phyloP scores from a whole-genome alignment of 2,888 invertebrate species.

The Drosophila peninsularis region DNA sequence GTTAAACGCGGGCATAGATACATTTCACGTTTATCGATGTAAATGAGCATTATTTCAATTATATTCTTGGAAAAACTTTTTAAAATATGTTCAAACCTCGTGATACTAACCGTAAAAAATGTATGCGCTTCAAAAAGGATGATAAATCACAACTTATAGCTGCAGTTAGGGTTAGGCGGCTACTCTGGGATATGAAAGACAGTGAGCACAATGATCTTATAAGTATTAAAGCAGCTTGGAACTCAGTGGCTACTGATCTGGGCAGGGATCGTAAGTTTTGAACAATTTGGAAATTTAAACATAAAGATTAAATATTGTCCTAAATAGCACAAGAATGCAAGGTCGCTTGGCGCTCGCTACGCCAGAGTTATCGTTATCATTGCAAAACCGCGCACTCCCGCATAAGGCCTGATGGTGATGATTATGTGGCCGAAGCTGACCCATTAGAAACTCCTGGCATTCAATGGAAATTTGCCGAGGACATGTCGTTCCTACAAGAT shows the following conservation, averaged over 20 bases:
- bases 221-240: constrained; percentile 38
- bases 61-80: background rate
- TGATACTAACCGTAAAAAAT: constrained; percentile 17
- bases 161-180: constrained; percentile 29
- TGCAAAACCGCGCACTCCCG: constrained; percentile 32
- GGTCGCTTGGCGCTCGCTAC: constrained; percentile 46
- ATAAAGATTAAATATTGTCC: background rate
- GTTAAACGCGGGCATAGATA: background rate
- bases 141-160: constrained; percentile 42
- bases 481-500: constrained; percentile 45
- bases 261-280: constrained; percentile 32
- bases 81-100: background rate
- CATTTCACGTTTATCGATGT: background rate
- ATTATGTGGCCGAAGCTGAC: constrained; percentile 24
- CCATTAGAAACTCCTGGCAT: constrained; percentile 42
- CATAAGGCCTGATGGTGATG: background rate
- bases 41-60: background rate
- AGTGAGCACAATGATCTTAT: constrained; percentile 42
- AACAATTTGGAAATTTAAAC: background rate
- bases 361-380: constrained; percentile 51
- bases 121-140: constrained; percentile 29
- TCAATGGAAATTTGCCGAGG: constrained; percentile 47
- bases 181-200: constrained; percentile 43
- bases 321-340: constrained; percentile 44
- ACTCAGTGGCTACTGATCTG: constrained; percentile 34